Conservation (phyloP, 2,888 invertebrate species). For the Megaustenia siamemsis region DNA sequence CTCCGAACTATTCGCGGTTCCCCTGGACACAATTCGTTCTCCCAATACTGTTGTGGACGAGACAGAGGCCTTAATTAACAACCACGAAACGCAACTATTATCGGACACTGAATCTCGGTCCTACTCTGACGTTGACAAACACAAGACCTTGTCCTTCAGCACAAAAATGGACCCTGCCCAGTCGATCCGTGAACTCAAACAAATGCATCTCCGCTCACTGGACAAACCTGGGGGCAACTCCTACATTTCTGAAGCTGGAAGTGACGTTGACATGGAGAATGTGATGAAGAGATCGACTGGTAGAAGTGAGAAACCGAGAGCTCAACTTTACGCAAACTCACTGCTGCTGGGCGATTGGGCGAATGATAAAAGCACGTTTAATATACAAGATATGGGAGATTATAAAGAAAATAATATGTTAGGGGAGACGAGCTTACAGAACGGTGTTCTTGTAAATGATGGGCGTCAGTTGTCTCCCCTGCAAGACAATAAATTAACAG, state of each 20-base stretch:
- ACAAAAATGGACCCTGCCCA: background rate
- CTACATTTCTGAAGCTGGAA: background rate
- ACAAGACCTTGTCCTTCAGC: background rate
- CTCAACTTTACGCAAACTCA: slow-evolving; percentile 29
- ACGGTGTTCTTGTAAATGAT: background rate
- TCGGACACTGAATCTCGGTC: background rate
- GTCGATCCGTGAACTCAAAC: background rate
- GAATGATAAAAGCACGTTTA: slow-evolving; percentile 5
- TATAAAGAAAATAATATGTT: background rate
- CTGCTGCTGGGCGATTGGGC: slow-evolving; percentile 25
- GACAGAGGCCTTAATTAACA: background rate
- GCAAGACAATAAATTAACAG: background rate
- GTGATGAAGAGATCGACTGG: background rate
- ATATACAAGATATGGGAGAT: background rate
- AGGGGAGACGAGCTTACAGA: background rate
- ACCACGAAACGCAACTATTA: background rate
- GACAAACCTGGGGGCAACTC: background rate
- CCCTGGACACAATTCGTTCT: background rate
- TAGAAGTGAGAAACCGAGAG: slow-evolving; percentile 17
- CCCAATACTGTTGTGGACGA: background rate
- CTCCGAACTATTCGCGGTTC: background rate
- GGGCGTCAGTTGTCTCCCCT: background rate
- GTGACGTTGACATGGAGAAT: background rate
- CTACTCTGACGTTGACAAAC: background rate
- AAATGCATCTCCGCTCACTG: background rate